These are phyloP conservation scores for Mormyrus iriodes DNA, from an alignment of 2,113 vertebrate species.

Conservation along the genomic window DNA sequence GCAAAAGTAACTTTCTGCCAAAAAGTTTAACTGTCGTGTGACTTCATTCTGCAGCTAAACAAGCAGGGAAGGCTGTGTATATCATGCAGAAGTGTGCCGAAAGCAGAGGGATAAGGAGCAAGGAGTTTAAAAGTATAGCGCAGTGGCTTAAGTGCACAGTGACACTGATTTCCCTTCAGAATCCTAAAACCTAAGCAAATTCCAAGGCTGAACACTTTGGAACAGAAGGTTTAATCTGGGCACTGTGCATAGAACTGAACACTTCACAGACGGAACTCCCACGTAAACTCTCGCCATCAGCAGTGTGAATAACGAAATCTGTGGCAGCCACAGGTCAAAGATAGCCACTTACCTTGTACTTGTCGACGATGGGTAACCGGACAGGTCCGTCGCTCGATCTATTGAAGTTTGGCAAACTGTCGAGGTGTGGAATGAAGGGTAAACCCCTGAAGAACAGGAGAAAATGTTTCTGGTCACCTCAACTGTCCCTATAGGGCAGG, in stretches of 20 bases:
- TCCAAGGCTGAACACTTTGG: neutral
- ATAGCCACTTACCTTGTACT: slow-evolving; percentile 81
- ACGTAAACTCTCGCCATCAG: neutral
- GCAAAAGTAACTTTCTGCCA: neutral
- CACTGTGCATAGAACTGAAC: neutral
- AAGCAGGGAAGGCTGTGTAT: neutral
- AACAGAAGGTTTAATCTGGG: neutral
- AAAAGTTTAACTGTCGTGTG: neutral
- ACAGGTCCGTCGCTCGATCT: slow-evolving; percentile 89
- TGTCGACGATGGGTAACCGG: slow-evolving; percentile 97
- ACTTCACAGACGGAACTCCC: neutral
- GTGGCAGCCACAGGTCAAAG: neutral
- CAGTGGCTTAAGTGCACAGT: neutral
- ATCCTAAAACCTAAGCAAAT: neutral
- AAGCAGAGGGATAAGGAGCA: neutral
- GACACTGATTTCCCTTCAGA: neutral
- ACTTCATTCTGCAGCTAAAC: neutral
- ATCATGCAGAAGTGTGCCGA: neutral
- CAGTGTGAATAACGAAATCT: neutral
- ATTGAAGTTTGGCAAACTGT: slow-evolving; percentile 95
- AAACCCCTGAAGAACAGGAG: slow-evolving; percentile 68
- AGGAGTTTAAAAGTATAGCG: neutral
- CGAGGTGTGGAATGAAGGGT: slow-evolving; percentile 95
- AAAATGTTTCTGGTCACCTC: neutral
- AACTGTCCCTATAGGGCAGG: neutral